Evolutionary conservation across 1,140 invertebrate species (phyloP), one percentile per base, ranked within the genome.

Genomic region (Nylanderia fulva): DNA sequence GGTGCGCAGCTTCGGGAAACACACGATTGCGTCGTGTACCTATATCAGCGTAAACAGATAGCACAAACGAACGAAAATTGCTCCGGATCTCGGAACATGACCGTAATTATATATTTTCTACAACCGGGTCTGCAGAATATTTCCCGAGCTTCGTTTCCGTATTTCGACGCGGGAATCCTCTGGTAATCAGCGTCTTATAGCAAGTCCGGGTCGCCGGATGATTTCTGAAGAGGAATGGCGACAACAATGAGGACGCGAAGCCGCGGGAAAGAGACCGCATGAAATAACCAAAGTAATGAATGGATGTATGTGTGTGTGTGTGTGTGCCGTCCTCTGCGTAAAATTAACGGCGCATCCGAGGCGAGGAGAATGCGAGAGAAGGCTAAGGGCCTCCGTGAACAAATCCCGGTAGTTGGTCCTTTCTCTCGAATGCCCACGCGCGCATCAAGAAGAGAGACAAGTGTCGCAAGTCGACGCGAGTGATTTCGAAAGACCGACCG

Each of bases 131-230:
- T 64, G 36, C 24, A 18, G 63, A 75, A 45, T 74, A 66, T 72
- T 83, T 60, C 24, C 24, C 36, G 77, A 21, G 66, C 27, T 83
- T 39, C 39, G 71, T 84, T 76, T 84, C 42, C 76, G 56, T 27
- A 27, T 88, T 33, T 21, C 68, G 27, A 63, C 52, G 15, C 33
- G 48, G 39, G 66, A 68, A 75, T 85, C 68, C 7, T 66, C 56
- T n/a, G 21, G 87, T 86, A 89, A 89, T 89, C 87, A 89, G 76
- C 76, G 68, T 64, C 45, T 1, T 21, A 52, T 76, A 84, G 84
- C 77, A 79, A 86, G 76, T 74, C 48, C 60, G 80, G 84, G 84
- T 84, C 84, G 77, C n/a, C 60, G 66, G 77, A 86, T 84, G 85
- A 89, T 88, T 88, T 82, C 66, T 86, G 71, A 72, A 84, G 79